Conservation (phyloP, 2,113 vertebrate species). For the Barnardius zonarius region DNA sequence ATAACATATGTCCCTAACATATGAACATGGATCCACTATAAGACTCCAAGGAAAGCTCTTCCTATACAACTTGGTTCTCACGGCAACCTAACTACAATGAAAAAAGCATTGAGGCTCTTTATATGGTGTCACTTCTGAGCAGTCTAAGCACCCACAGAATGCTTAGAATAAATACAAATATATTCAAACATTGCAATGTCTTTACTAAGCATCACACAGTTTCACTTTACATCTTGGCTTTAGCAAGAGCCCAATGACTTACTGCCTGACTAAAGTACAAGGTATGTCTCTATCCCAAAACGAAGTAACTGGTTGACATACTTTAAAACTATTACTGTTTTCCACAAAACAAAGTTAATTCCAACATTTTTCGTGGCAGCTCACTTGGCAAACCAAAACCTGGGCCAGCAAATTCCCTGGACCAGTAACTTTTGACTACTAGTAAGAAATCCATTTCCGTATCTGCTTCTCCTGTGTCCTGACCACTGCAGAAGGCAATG, state of each 20-base stretch:
- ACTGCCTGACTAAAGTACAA: neutral
- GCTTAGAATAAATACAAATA: neutral
- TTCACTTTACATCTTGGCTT: neutral
- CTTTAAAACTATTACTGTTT: neutral
- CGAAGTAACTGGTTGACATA: neutral
- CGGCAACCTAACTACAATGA: neutral
- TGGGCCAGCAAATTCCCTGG: neutral
- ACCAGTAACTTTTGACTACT: neutral
- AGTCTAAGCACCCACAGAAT: neutral
- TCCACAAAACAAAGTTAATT: neutral
- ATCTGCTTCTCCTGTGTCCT: neutral
- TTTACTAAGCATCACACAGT: neutral
- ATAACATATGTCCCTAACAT: neutral
- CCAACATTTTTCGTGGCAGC: neutral
- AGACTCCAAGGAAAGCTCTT: neutral
- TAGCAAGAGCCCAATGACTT: neutral
- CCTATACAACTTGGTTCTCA: neutral
- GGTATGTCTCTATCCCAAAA: neutral
- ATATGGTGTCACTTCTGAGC: neutral
- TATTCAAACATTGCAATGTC: neutral
- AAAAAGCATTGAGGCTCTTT: neutral
- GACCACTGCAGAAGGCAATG: neutral
- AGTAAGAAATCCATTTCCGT: neutral
- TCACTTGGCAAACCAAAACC: neutral
- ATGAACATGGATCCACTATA: neutral